Percentiles rank a stretch among this genome's conserved stretches.
Conservation (phyloP, 53 echinoderm and acorn worm genomes). For the Luidia sarsii region DNA sequence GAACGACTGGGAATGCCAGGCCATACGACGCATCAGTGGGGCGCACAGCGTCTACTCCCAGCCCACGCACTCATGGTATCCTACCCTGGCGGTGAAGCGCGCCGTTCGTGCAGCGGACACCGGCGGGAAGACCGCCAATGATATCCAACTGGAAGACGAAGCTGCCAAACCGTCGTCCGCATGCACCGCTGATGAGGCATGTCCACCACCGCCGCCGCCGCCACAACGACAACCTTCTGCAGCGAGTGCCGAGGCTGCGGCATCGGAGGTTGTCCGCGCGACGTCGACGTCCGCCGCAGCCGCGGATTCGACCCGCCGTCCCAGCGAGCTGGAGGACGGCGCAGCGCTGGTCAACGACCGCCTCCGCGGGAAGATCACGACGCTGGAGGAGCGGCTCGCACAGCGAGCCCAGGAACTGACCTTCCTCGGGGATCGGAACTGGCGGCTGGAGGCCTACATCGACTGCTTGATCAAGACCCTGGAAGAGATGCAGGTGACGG, state of each 20-base stretch:
- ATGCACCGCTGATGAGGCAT: too few species aligned
- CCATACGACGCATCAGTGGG: conserved; percentile 33
- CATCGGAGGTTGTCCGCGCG: neutral
- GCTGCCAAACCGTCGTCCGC: neutral
- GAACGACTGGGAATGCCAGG: conserved; percentile 21
- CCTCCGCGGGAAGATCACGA: conserved; percentile 51
- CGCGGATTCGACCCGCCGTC: neutral
- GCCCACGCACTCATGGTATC: neutral
- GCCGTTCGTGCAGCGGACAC: conserved; percentile 3
- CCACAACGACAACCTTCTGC: neutral
- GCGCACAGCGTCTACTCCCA: neutral
- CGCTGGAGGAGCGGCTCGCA: conserved; percentile 66
- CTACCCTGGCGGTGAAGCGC: neutral
- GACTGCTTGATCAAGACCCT: conserved; percentile 88
- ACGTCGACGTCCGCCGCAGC: neutral
- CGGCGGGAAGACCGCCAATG: neutral
- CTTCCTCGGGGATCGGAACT: conserved; percentile 87
- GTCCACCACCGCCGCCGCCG: too few species aligned
- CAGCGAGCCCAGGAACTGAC: conserved; percentile 63
- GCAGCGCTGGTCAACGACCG: conserved; percentile 37
- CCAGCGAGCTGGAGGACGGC: conserved; percentile 15
- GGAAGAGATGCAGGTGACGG: conserved; percentile 73
- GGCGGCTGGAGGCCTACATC: conserved; percentile 88
- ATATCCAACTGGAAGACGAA: neutral
- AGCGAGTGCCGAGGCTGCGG: neutral